A percentile compares a stretch with the other conserved stretches of the same genome.
These are phyloP conservation scores for Nyctibius bracteatus DNA, from an alignment of 2,113 vertebrate species.

Conservation along the genomic window DNA sequence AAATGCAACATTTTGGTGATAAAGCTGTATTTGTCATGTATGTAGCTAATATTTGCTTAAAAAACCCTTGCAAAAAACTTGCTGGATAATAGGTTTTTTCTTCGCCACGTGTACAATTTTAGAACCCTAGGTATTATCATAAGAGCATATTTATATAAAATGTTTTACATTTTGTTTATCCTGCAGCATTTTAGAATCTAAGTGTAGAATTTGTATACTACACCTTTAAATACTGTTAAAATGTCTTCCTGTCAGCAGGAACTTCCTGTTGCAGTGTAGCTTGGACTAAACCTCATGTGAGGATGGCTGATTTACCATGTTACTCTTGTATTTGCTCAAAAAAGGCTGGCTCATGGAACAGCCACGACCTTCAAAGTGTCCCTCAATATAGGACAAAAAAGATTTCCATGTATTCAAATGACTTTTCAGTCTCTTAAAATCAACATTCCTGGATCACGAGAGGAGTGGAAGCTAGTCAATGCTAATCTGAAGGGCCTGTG, in stretches of 20 bases:
- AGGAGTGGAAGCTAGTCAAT: background rate
- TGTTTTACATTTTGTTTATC: background rate
- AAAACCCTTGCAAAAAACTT: background rate
- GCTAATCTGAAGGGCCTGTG: background rate
- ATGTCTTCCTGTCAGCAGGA: background rate
- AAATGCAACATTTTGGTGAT: background rate
- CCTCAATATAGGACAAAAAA: background rate
- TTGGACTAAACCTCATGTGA: background rate
- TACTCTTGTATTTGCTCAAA: background rate
- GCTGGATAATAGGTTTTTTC: background rate
- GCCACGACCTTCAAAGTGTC: background rate
- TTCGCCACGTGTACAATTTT: background rate
- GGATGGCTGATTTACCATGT: background rate
- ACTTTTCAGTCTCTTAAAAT: background rate
- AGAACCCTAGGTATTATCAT: background rate
- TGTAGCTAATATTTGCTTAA: background rate
- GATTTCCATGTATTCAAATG: background rate
- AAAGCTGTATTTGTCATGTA: background rate
- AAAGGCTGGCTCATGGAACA: background rate
- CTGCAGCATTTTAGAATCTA: background rate
- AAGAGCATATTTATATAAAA: background rate
- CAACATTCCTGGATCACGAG: background rate
- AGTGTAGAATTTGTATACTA: background rate
- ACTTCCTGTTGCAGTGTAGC: background rate
- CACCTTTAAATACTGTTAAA: background rate